A percentile compares a stretch with the other conserved stretches of the same genome.
Evolutionary conservation across 2,797 vertebrate genomes (phyloP).

Genomic region (Artibeus jamaicensis): DNA sequence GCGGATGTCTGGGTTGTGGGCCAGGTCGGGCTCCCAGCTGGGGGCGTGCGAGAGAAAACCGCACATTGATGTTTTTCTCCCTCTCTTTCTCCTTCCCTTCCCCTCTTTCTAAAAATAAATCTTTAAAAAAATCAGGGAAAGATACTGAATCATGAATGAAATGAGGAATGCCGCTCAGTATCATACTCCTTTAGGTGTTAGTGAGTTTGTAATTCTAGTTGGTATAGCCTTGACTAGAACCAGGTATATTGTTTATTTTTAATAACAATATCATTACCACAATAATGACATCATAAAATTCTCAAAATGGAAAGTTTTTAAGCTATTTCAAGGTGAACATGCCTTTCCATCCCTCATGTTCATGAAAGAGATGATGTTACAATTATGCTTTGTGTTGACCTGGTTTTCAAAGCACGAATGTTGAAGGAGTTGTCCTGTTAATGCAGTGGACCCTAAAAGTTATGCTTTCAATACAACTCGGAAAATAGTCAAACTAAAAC

Average conservation of each 20-base stretch:
- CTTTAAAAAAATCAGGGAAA: neutral
- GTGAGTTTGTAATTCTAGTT: neutral
- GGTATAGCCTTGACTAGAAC: neutral
- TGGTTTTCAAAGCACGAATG: constrained; percentile 13
- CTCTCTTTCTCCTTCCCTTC: too few relatives aligned
- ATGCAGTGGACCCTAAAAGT: neutral
- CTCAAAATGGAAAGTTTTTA: neutral
- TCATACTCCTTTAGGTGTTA: neutral
- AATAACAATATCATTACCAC: neutral
- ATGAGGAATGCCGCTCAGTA: neutral
- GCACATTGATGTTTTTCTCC: too few relatives aligned
- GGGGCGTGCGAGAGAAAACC: too few relatives aligned
- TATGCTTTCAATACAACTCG: constrained; percentile 5
- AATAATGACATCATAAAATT: neutral
- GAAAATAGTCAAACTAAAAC: constrained; percentile 11
- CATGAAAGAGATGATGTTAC: neutral
- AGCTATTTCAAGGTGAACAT: neutral
- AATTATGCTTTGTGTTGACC: neutral
- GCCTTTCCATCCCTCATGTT: neutral
- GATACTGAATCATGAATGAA: neutral
- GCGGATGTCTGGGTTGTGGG: too few relatives aligned
- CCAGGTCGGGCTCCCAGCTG: too few relatives aligned
- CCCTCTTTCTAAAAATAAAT: too few relatives aligned
- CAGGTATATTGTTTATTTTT: neutral
- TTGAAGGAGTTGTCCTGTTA: neutral